Conservation (phyloP, 1,140 invertebrate species). For the Xylocopa sonorina region DNA sequence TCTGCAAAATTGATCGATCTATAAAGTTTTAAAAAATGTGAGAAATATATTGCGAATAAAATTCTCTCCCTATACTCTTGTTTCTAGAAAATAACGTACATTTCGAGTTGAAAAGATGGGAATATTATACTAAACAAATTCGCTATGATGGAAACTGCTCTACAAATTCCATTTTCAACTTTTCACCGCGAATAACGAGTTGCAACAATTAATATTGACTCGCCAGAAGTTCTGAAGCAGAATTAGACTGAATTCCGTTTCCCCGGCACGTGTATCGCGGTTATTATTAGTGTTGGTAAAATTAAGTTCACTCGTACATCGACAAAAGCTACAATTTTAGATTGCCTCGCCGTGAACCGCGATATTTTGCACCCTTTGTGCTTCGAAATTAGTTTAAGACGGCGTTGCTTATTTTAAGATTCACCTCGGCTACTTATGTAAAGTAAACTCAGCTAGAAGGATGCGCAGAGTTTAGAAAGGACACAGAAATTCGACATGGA, state of each 20-base stretch:
- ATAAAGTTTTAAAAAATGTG: no score
- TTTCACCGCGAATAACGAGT: no score
- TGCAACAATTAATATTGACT: not conserved
- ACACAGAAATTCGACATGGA: not conserved
- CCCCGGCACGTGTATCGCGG: not conserved
- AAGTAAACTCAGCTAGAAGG: not conserved
- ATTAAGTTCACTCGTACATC: not conserved
- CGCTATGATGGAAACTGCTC: no score
- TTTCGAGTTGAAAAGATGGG: no score
- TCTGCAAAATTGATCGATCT: no score
- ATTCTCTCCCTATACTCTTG: no score
- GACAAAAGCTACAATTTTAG: not conserved
- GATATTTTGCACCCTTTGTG: not conserved
- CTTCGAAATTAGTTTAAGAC: not conserved
- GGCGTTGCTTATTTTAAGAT: not conserved
- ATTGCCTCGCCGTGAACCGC: not conserved
- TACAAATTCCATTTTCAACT: no score
- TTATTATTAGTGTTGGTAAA: constrained; percentile 16
- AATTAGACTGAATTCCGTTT: not conserved
- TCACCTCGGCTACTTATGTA: not conserved
- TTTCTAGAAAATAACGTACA: no score
- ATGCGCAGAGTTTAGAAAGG: not conserved
- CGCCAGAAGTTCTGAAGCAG: not conserved
- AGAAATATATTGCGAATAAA: no score
- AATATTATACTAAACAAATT: no score